A percentile compares a stretch with the other conserved stretches of the same genome.
Evolutionary conservation across 2,888 invertebrate species (phyloP).

Genomic region (Nomada goodeniana): DNA sequence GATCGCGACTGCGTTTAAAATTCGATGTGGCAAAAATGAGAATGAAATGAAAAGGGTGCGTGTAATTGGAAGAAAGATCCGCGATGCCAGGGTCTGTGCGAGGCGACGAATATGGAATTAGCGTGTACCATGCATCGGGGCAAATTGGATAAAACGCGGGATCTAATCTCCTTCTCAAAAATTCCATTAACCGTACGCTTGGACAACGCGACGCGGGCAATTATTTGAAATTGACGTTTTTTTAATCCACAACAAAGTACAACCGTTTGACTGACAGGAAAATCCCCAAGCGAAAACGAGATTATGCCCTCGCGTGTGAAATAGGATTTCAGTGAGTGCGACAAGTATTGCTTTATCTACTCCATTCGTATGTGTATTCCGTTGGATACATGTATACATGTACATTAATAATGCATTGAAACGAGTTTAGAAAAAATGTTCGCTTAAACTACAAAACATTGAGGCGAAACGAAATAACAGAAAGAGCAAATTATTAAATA

Average conservation of each 20-base stretch:
- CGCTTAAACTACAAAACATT: no score
- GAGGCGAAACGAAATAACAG: no score
- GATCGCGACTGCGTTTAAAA: background rate
- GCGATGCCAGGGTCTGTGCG: conserved; percentile 46
- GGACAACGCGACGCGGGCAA: conserved; percentile 64
- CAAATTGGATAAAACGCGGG: conserved; percentile 71
- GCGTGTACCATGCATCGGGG: conserved; percentile 47
- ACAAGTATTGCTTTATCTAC: conserved; percentile 1
- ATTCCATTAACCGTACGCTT: conserved; percentile 81
- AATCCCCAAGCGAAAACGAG: conserved; percentile 65
- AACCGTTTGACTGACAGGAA: conserved; percentile 63
- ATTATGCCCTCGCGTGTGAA: conserved; percentile 63
- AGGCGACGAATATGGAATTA: conserved; percentile 50
- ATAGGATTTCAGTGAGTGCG: conserved; percentile 67
- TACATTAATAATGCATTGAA: background rate
- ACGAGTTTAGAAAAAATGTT: no score
- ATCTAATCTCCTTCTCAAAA: conserved; percentile 82
- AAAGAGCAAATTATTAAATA: no score
- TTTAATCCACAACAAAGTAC: conserved; percentile 65
- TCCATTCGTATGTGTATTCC: background rate
- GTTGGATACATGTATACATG: background rate
- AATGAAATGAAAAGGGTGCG: background rate
- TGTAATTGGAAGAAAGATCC: conserved; percentile 38
- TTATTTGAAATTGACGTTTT: conserved; percentile 82
- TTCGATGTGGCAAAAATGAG: background rate